Conservation (phyloP, 2,888 invertebrate species). For the Terebella lapidaria region DNA sequence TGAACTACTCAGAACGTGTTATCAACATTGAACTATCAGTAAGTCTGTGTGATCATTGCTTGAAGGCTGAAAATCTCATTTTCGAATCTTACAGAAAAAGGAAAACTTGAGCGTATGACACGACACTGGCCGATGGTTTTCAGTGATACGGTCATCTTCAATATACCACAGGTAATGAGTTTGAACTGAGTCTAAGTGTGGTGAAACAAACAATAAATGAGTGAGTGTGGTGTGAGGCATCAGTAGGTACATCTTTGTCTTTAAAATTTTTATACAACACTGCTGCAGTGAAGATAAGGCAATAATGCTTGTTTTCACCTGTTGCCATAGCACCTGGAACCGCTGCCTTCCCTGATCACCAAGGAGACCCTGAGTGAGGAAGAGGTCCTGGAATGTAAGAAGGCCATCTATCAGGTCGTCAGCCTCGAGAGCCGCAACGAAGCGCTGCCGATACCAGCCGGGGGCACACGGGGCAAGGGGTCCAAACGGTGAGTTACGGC, state of each 20-base stretch:
- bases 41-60: too few species aligned
- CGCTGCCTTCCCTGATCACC: constrained; percentile 71
- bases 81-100: constrained; percentile 27
- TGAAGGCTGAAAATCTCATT: not conserved
- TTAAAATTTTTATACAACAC: not conserved
- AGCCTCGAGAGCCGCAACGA: constrained; percentile 80
- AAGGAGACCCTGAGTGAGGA: constrained; percentile 80
- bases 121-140: constrained; percentile 76
- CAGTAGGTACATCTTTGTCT: too few species aligned
- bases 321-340: constrained; percentile 72
- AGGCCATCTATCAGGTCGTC: constrained; percentile 75
- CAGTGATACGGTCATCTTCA: constrained; percentile 78
- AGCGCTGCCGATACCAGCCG: constrained; percentile 64
- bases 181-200: too few species aligned
- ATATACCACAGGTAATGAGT: constrained; percentile 43
- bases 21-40: not conserved
- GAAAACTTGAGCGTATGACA: constrained; percentile 70
- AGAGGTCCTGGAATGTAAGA: constrained; percentile 79
- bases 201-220: too few species aligned
- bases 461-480: constrained; percentile 53
- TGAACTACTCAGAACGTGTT: not conserved
- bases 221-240: too few species aligned
- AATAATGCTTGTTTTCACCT: not conserved
- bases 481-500: constrained; percentile 51
- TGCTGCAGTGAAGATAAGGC: not conserved